Evolutionary conservation across 2,797 vertebrate species (phyloP), one percentile per base, ranked within the genome.

Genomic region (Borostomias antarcticus): DNA sequence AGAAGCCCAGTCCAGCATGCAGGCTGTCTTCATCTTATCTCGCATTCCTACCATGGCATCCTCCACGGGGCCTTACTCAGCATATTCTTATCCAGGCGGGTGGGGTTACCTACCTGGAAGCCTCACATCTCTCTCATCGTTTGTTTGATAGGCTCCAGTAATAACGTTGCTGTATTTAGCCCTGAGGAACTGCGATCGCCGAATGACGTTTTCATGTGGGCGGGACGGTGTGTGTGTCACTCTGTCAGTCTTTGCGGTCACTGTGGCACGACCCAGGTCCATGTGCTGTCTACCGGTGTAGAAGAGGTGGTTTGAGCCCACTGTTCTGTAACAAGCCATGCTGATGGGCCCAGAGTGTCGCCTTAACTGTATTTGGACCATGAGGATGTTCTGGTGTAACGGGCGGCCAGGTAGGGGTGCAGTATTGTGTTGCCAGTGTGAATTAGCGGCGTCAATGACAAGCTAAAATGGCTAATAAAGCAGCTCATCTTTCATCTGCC

Each of bases 1-100:
- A 52, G 21, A 40, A 21, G 19, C 8, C 23, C 7, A n/a, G 10
- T 40, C 15, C 33, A 64, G 11, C 32, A 54, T 19, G 9, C 33
- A 40, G 25, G 13, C n/a, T 9, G 19, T 68, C 51, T 32, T 58
- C 8, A 66, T 50, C 33, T 64, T 15, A 23, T 26, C 23, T 26
- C 21, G 26, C 58, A 56, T 32, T 64, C 10, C 52, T 53, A 19
- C 17, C 5, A 28, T 45, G 26, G 28, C 62, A 19, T 29, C 8
- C 29, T 37, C 25, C 35, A 25, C 61, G 15, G 4, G 7, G 45
- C 10, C 35, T 70, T 58, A 23, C 13, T 9, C 1, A 5, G 4
- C 2, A 15, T 29, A 33, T 53, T 51, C 68, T 19, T 21, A 10
- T 35, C n/a, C 37, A 35, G n/a, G 1, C 51, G 23, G 54, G 17